Base-by-base conservation (phyloP, 2,888 invertebrate species). In the Drosophila buzzatii region DNA sequence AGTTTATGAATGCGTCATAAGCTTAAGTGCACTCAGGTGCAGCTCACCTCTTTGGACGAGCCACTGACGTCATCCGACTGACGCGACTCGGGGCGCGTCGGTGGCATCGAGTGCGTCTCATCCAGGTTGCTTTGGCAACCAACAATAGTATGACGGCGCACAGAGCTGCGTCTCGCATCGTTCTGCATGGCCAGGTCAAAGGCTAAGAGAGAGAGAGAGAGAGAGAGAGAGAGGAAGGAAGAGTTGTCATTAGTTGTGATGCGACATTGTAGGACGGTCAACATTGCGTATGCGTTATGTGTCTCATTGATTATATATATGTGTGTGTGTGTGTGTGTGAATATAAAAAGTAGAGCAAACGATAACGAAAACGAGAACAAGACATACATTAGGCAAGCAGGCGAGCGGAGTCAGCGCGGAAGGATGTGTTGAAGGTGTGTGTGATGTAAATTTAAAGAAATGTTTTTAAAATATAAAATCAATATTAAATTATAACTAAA, bases 101-200 rank as follows among this genome's bases (percentile, higher is more conserved):
- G 96, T 58, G 97, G 97, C 91, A 86, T 94, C 79, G 92, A 94
- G 78, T 92, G 92, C 53, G 93, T 93, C 92, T 94, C 95, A 70
- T 92, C 91, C 66, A 90, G 85, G 79, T 93, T 93, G 76, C 93
- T 93, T 75, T 93, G 93, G 93, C 93, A 94, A 70, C 95, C 95
- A 80, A 95, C 95, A 20, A 95, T 94, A 71, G 94, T 96, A 93
- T 96, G 97, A 66, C 95, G 95, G 61, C 95, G 94, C 93, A 95
- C 94, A 33, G 95, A 95, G 52, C 95, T 95, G 62, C 96, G 94
- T 65, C 96, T 94, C 51, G 96, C 95, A 65, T 96, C 96, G 90
- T 96, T 96, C 91, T 97, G 96, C 52, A 97, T 96, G 72, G 97
- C 97, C 92, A 97, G 93, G 93, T 97, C 97, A 91, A 97, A 97